Percentiles rank a stretch among this genome's conserved stretches.
Conservation (phyloP, 1,140 invertebrate species). For the Bombus waltoni region DNA sequence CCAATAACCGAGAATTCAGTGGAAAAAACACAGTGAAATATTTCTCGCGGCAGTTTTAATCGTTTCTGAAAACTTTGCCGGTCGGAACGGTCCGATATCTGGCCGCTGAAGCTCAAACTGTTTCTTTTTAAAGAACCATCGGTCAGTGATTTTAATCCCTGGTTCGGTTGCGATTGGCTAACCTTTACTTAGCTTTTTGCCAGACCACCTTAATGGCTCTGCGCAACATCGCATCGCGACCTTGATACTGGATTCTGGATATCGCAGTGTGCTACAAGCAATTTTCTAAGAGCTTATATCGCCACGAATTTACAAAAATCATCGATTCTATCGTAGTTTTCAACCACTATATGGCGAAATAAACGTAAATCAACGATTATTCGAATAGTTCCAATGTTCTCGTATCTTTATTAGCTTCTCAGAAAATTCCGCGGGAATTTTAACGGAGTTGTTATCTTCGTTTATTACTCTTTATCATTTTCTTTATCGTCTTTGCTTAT, state of each 20-base stretch:
- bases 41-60: constrained; percentile 10
- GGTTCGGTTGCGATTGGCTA: neutral
- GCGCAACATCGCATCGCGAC: neutral
- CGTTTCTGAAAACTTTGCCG: neutral
- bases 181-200: neutral
- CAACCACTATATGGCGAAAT: no score
- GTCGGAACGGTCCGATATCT: neutral
- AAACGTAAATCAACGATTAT: no score
- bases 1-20: neutral
- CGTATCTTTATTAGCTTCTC: no score
- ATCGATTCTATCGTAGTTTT: no score
- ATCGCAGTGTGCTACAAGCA: neutral
- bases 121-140: neutral
- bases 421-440: no score
- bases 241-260: neutral
- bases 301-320: no score
- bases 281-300: neutral
- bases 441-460: no score
- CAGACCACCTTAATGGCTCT: neutral
- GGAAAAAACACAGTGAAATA: neutral
- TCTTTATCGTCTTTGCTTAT: no score
- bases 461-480: no score
- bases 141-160: neutral
- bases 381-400: no score
- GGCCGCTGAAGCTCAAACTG: neutral